Base-by-base conservation (phyloP, 2,797 vertebrate species). In the Manis pentadactyla region DNA sequence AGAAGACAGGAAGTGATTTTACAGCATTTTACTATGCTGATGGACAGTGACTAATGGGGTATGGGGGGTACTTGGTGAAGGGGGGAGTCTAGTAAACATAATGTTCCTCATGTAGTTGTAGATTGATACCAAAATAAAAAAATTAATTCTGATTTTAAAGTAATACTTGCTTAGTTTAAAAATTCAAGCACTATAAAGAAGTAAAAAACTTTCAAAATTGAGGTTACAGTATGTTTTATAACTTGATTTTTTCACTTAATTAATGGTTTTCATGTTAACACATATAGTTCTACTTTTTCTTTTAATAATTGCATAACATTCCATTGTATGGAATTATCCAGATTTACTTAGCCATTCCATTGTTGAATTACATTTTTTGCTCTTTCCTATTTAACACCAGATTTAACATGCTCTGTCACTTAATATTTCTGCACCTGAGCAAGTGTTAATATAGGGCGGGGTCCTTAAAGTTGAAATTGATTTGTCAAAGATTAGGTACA, bases 341-440 rank as follows among this genome's bases (percentile, higher is more conserved):
- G 63, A 82, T 82, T 94, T 86, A 78, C 39, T 79, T 90, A 90
- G 68, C 57, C 27, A 83, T 89, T 81, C 27, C 27, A 34, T 79
- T 93, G 6, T 55, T 92, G n/a, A 55, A 77, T 82, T 86, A 34
- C 37, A 68, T 37, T 61, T 93, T 97, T 78, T 79, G 68, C 55
- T 95, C 31, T 92, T 66, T 46, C 46, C 59, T 17, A 68, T 75
- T 55, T 93, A 91, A 95, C 61, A n/a, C 46, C 87, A 55, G 49
- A 31, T 51, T 87, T 9, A 89, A 97, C 37, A 96, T 96, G 79
- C 68, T 85, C 75, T 42, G 39, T 5, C 53, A 79, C 13, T 88
- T 75, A 61, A 61, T 7, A 81, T 93, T 97, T 97, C 64, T 97
- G 87, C 92, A 79, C 71, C 79, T 89, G 15, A 96, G 34, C 68